phyloP scores from a whole-genome alignment of 2,113 vertebrate species.

The Procavia capensis region DNA sequence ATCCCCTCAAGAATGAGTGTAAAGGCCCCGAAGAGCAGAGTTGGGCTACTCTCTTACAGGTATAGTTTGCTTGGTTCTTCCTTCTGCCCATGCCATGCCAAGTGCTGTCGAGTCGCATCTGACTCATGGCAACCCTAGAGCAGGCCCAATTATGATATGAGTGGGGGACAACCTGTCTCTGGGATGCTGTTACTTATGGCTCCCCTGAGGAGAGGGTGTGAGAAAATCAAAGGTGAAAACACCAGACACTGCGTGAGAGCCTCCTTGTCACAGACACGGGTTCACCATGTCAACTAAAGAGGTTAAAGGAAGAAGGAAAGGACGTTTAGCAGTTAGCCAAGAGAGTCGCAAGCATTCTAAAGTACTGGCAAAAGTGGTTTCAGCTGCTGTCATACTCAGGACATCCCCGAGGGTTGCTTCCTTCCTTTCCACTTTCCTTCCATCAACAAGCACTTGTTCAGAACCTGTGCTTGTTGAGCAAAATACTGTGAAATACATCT shows the following conservation, averaged over 20 bases:
- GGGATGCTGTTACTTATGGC: background rate
- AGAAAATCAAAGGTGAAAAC: background rate
- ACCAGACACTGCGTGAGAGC: background rate
- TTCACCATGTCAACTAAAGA: no score
- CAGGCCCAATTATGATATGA: no score
- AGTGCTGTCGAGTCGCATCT: no score
- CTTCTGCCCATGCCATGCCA: background rate
- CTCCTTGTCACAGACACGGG: background rate
- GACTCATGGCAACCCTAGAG: no score
- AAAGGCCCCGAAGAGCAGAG: background rate
- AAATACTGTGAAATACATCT: background rate
- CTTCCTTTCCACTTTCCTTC: background rate
- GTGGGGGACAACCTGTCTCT: background rate
- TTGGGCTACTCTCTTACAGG: background rate
- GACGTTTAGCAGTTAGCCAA: background rate
- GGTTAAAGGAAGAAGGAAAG: background rate
- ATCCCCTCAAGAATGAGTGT: background rate
- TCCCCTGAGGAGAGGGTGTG: background rate
- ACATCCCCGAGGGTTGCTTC: no score
- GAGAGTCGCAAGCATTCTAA: background rate
- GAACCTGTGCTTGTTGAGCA: background rate
- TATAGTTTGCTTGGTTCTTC: background rate
- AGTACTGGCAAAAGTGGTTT: background rate
- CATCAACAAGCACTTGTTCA: background rate
- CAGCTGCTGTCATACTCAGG: background rate